Percentiles rank a stretch among this genome's conserved stretches.
Evolutionary conservation across 2,888 invertebrate species (phyloP).

Genomic region (Apamea epomidion): DNA sequence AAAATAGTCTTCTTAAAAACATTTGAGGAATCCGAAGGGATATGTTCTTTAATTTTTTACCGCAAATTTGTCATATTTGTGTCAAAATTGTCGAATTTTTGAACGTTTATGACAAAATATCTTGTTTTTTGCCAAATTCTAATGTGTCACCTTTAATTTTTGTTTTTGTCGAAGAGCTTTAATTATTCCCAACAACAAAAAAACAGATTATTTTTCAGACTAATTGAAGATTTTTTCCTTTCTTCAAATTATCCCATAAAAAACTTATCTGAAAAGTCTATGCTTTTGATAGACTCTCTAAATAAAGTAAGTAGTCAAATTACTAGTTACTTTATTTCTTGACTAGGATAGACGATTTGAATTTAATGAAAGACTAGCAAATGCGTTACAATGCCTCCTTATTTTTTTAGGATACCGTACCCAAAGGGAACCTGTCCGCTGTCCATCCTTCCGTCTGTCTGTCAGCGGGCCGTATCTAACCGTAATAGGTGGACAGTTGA

Average conservation of each 20-base stretch:
- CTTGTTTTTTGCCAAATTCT: slow-evolving; percentile 4
- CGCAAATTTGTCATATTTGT: slow-evolving; percentile 73
- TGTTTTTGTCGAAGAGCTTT: background rate
- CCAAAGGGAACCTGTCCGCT: no score
- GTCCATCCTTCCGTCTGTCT: no score
- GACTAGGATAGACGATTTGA: no score
- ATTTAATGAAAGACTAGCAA: no score
- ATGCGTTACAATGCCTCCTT: no score
- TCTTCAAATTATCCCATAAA: background rate
- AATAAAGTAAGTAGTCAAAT: background rate
- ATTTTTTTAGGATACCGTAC: no score
- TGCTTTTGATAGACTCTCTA: background rate
- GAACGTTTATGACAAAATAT: slow-evolving; percentile 7
- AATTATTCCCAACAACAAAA: background rate
- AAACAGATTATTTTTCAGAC: background rate
- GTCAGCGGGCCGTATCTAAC: no score
- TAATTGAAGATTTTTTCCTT: background rate
- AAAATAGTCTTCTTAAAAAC: slow-evolving; percentile 58
- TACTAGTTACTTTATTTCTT: background rate
- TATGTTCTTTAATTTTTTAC: slow-evolving; percentile 65
- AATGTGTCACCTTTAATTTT: background rate
- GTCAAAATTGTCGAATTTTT: slow-evolving; percentile 54
- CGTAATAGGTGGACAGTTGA: no score
- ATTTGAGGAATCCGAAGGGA: slow-evolving; percentile 60
- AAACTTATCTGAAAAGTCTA: background rate